Conservation (phyloP, 2,888 invertebrate genomes). For the Lomographa bimaculata region DNA sequence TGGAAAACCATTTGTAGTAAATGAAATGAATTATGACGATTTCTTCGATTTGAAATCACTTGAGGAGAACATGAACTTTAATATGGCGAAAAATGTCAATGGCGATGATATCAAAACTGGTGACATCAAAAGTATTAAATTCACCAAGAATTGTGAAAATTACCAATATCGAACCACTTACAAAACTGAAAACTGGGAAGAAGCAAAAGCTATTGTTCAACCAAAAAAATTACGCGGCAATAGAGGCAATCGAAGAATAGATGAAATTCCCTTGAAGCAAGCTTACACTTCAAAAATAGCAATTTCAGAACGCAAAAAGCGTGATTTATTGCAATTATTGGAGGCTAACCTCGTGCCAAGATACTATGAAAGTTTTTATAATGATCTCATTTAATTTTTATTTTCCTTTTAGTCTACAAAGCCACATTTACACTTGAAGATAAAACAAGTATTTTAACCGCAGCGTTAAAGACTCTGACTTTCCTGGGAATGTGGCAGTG, state of each 20-base stretch:
- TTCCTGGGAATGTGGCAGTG: too few species aligned
- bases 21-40: conserved; percentile 4
- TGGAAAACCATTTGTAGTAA: too few species aligned
- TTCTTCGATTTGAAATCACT: conserved; percentile 13
- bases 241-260: conserved; percentile 18
- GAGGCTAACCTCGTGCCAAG: conserved; percentile 30
- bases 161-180: conserved; percentile 24
- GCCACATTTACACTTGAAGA: too few species aligned
- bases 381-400: too few species aligned
- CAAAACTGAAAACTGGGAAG: conserved; percentile 24
- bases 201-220: conserved; percentile 20
- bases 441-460: too few species aligned
- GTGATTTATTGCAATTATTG: conserved; percentile 27
- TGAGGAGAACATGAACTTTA: conserved; percentile 15
- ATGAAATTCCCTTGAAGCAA: conserved; percentile 13
- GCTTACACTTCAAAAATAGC: too few species aligned
- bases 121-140: conserved; percentile 25
- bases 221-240: conserved; percentile 15
- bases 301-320: conserved; percentile 29
- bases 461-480: too few species aligned
- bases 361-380: too few species aligned
- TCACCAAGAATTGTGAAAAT: conserved; percentile 21
- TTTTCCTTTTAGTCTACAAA: too few species aligned
- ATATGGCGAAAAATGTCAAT: conserved; percentile 20
- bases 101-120: conserved; percentile 21